Percentiles rank a stretch among this genome's conserved stretches.
phyloP scores from a whole-genome alignment of 2,797 vertebrate species.

The Gambelia wislizenii region DNA sequence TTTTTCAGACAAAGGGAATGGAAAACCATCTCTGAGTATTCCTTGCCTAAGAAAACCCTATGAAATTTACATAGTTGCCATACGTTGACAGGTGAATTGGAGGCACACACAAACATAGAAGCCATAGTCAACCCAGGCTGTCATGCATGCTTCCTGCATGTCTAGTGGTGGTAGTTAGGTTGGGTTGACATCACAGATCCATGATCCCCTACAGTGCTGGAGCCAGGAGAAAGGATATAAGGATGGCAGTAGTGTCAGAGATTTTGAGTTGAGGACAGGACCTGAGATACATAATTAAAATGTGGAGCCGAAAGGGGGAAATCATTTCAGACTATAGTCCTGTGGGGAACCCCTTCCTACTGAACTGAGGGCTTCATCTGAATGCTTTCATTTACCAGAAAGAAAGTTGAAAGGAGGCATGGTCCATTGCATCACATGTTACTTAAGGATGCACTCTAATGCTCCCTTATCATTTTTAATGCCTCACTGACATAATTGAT shows the following conservation, averaged over 20 bases:
- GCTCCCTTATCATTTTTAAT: conserved; percentile 38
- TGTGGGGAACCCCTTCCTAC: neutral
- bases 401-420: conserved; percentile 12
- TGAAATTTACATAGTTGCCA: too few species aligned
- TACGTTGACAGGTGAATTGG: too few species aligned
- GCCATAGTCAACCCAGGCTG: neutral
- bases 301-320: neutral
- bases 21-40: too few species aligned
- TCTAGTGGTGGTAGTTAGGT: neutral
- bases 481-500: conserved; percentile 50
- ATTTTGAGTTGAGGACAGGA: neutral
- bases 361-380: neutral
- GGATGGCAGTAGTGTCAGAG: too few species aligned
- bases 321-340: accelerated
- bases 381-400: neutral
- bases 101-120: neutral
- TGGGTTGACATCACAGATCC: too few species aligned
- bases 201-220: neutral
- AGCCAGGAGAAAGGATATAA: neutral
- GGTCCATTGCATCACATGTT: neutral
- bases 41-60: too few species aligned
- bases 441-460: neutral
- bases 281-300: neutral
- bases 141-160: neutral
- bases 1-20: too few species aligned